Percentiles rank a stretch among this genome's conserved stretches.
Evolutionary conservation across 2,797 vertebrate species (phyloP).

Genomic region (Tarsius wallacei): DNA sequence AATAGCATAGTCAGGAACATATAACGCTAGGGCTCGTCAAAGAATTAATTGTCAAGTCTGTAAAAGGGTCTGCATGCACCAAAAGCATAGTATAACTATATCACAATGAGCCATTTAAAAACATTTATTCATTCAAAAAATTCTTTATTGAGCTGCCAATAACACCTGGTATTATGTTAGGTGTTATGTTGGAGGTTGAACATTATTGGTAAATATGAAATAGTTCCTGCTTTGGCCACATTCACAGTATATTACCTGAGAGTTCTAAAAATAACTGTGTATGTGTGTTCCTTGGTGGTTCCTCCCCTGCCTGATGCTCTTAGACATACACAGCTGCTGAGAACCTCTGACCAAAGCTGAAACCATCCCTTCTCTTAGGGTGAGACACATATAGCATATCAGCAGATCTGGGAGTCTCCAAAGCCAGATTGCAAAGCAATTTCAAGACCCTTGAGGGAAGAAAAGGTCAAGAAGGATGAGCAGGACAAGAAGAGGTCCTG

Average conservation of each 20-base stretch:
- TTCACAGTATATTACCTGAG: neutral
- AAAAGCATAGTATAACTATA: neutral
- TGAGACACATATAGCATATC: neutral
- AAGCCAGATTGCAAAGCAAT: constrained; percentile 13
- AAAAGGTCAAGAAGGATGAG: neutral
- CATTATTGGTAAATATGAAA: neutral
- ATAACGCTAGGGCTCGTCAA: constrained; percentile 50
- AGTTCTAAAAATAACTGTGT: neutral
- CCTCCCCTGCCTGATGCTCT: neutral
- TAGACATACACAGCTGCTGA: neutral
- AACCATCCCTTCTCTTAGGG: neutral
- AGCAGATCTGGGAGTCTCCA: neutral
- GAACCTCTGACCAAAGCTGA: constrained; percentile 12
- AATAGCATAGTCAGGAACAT: neutral
- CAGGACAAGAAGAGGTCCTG: neutral
- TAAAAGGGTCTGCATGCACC: neutral
- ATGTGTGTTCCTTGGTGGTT: neutral
- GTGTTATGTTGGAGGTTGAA: neutral
- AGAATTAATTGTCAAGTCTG: constrained; percentile 29
- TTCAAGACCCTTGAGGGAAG: neutral
- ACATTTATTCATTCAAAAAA: neutral
- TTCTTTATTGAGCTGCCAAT: neutral
- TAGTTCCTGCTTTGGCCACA: neutral
- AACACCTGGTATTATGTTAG: too few relatives aligned
- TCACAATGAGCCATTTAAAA: neutral